These are phyloP conservation scores for Poecilia latipinna DNA, from an alignment of 2,113 vertebrate genomes.

Conservation along the genomic window DNA sequence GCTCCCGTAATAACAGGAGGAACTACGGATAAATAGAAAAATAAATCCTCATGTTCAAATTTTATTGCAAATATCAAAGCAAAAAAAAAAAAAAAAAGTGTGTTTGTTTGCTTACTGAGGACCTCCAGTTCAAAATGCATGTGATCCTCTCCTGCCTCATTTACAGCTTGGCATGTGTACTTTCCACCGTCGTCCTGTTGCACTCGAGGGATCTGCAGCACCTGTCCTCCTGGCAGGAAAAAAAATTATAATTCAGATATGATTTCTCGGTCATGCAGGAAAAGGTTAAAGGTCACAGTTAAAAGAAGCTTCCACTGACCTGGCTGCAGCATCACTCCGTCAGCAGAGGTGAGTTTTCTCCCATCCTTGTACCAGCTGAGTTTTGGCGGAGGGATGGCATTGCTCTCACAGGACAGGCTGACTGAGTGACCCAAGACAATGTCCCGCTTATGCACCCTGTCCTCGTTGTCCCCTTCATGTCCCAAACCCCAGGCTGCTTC, in stretches of 20 bases:
- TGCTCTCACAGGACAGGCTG: conserved; percentile 86
- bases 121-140: conserved; percentile 89
- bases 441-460: conserved; percentile 81
- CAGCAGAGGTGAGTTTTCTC: conserved; percentile 74
- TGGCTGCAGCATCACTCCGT: conserved; percentile 80
- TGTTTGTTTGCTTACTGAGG: conserved; percentile 79
- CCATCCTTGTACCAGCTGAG: conserved; percentile 88
- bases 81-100: too few species aligned
- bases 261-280: neutral
- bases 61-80: neutral
- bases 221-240: conserved; percentile 83
- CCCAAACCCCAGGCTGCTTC: conserved; percentile 77
- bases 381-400: conserved; percentile 81
- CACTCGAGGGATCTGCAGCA: conserved; percentile 85
- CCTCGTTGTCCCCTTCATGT: conserved; percentile 73
- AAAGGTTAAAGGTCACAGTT: neutral
- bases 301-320: conserved; percentile 72
- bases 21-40: conserved; percentile 70
- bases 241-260: neutral
- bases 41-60: neutral
- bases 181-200: conserved; percentile 82
- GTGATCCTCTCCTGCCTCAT: conserved; percentile 85
- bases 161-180: conserved; percentile 87
- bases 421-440: conserved; percentile 82
- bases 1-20: conserved; percentile 82